These are phyloP conservation scores for Tetropium fuscum DNA, from an alignment of 2,888 invertebrate species.

Conservation along the genomic window DNA sequence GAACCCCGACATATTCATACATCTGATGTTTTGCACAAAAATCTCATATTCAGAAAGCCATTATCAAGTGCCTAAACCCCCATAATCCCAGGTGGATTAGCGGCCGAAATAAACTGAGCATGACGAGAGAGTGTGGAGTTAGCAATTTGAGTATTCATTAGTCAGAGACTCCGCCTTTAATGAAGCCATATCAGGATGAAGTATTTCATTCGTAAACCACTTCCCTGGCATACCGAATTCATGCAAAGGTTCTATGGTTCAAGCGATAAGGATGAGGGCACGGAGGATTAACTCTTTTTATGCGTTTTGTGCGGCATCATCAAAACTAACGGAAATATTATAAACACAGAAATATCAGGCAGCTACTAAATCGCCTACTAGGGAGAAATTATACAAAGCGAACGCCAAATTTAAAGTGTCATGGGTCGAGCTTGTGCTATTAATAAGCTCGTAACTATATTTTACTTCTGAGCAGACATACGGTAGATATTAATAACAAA, in stretches of 20 bases:
- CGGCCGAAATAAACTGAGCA: constrained; percentile 22
- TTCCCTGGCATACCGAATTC: constrained; percentile 31
- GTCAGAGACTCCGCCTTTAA: constrained; percentile 33
- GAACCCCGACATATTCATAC: too few relatives aligned
- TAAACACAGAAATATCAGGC: too few relatives aligned
- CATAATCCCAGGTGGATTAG: constrained; percentile 30
- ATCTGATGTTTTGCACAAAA: too few relatives aligned
- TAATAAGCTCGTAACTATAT: too few relatives aligned
- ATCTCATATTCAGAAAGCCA: constrained; percentile 22
- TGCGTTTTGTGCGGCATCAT: too few relatives aligned
- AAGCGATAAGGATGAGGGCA: constrained; percentile 5
- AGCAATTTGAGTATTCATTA: constrained; percentile 50
- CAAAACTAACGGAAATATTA: too few relatives aligned
- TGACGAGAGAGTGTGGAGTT: constrained; percentile 36
- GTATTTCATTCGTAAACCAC: constrained; percentile 36
- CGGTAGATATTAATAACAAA: too few relatives aligned
- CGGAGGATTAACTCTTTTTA: not conserved
- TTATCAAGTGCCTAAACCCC: constrained; percentile 25
- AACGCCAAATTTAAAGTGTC: too few relatives aligned
- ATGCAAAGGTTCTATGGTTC: constrained; percentile 5
- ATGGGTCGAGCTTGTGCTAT: too few relatives aligned
- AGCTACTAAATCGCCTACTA: too few relatives aligned
- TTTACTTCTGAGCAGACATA: too few relatives aligned
- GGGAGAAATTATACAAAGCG: too few relatives aligned
- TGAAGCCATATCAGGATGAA: constrained; percentile 20